These are phyloP conservation scores for Molossus molossus DNA, from an alignment of 2,797 vertebrate genomes.

Conservation along the genomic window DNA sequence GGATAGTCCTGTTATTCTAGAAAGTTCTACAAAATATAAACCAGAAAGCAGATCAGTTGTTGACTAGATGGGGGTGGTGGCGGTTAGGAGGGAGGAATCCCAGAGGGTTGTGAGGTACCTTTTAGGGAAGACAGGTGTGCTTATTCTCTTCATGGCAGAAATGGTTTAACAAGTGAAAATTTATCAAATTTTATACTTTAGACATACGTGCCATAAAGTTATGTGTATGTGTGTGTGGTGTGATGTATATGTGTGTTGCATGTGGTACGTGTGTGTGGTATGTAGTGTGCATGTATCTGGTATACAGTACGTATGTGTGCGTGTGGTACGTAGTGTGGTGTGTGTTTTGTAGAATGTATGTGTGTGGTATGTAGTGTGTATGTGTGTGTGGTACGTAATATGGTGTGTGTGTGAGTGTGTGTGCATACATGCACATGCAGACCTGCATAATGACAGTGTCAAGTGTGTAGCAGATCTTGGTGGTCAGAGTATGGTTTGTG, in stretches of 20 bases:
- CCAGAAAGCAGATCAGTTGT: not conserved
- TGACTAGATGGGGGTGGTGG: not conserved
- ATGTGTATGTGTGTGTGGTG: not conserved
- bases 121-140: not conserved
- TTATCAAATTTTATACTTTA: not conserved
- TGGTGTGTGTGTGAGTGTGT: too few relatives aligned
- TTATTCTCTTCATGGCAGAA: not conserved
- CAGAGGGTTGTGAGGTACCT: not conserved
- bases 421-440: not conserved
- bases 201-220: not conserved
- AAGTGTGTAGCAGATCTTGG: not conserved
- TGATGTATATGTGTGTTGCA: too few relatives aligned
- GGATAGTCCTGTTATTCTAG: not conserved
- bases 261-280: too few relatives aligned
- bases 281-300: too few relatives aligned
- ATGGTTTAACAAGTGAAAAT: not conserved
- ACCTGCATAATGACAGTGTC: not conserved
- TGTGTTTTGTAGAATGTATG: too few relatives aligned
- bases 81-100: not conserved
- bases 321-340: not conserved
- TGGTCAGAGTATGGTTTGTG: not conserved
- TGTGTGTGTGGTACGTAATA: not conserved
- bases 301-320: too few relatives aligned
- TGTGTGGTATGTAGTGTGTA: too few relatives aligned
- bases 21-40: conserved; percentile 13